Conservation (phyloP, 2,797 vertebrate species). For the Pagetopsis macropterus region DNA sequence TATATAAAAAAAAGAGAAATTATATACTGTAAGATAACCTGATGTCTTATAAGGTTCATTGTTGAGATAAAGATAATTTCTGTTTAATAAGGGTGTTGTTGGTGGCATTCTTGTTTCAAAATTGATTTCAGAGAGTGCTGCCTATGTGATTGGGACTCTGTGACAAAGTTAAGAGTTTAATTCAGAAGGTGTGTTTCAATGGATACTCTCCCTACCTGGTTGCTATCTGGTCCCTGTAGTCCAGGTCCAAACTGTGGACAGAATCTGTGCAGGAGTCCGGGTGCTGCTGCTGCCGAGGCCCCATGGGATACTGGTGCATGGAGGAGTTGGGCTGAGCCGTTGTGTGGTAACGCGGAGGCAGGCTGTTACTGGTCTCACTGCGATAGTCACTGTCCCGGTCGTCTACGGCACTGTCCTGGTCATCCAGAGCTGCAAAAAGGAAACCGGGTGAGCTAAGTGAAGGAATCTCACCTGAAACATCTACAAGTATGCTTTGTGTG, state of each 20-base stretch:
- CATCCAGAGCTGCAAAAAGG: slow-evolving; percentile 88
- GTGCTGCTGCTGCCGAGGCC: slow-evolving; percentile 84
- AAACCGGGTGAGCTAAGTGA: slow-evolving; percentile 10
- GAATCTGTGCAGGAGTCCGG: slow-evolving; percentile 88
- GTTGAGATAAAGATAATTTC: background rate
- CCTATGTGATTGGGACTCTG: background rate
- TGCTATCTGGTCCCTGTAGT: slow-evolving; percentile 86
- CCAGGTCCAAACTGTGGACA: slow-evolving; percentile 88
- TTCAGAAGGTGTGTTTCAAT: background rate
- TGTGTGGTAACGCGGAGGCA: slow-evolving; percentile 92
- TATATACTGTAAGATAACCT: background rate
- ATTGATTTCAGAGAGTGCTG: background rate
- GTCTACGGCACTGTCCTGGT: slow-evolving; percentile 94
- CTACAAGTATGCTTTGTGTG: background rate
- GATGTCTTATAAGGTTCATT: background rate
- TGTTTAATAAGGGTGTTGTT: background rate
- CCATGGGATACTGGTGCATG: slow-evolving; percentile 91
- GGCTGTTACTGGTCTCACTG: slow-evolving; percentile 95
- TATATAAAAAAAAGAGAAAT: background rate
- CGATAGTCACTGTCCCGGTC: slow-evolving; percentile 98
- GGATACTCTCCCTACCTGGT: slow-evolving; percentile 82
- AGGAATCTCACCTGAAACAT: background rate
- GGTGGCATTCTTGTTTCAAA: background rate
- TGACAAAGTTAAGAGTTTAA: background rate
- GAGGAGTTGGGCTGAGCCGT: slow-evolving; percentile 94